Base-by-base conservation (phyloP, 2,888 invertebrate species). In the Leptopterna dolabrata region DNA sequence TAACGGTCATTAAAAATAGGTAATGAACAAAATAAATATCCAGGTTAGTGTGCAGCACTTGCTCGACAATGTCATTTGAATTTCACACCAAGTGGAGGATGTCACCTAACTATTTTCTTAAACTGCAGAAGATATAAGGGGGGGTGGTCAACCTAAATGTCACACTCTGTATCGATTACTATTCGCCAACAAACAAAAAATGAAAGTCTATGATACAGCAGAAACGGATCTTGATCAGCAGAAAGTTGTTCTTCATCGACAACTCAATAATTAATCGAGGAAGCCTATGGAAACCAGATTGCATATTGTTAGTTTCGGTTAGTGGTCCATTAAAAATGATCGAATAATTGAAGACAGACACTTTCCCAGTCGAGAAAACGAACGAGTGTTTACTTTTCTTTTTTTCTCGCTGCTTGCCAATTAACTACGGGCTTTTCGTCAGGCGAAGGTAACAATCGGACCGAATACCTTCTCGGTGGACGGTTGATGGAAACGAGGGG, bases 321-420 rank as follows among this genome's bases (percentile, higher is more conserved):
- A 63, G 63, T 63, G 24, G 63, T 63, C 63, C 63, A 63, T 63
- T 63, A 63, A 63, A 24, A 63, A 63, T 63, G 24, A 63, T 63
- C 24, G n/a, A 7, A 27, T 63, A 63, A 63, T 63, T 36, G 36
- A 36, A 19, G 19, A 63, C 24, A 7, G 63, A 63, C 63, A 63
- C 63, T 63, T 63, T 63, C 63, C 63, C 63, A 19, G 19, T 63
- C 19, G n/a, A 63, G 36, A 63, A 63, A 63, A 63, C 24, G 63
- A 63, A 63, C 63, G 63, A 24, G 63, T 63, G 63, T 63, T 63
- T 63, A 63, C 63, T 63, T 63, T 63, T 63, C 63, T 63, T 63
- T 63, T 63, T 63, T 63, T 36, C 36, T 63, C 63, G 19, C 63
- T 24, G 24, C 24, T 24, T 11, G 63, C 63, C 63, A 63, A 63